phyloP scores from a whole-genome alignment of 1,140 invertebrate genomes.

The Bombus ignitus region DNA sequence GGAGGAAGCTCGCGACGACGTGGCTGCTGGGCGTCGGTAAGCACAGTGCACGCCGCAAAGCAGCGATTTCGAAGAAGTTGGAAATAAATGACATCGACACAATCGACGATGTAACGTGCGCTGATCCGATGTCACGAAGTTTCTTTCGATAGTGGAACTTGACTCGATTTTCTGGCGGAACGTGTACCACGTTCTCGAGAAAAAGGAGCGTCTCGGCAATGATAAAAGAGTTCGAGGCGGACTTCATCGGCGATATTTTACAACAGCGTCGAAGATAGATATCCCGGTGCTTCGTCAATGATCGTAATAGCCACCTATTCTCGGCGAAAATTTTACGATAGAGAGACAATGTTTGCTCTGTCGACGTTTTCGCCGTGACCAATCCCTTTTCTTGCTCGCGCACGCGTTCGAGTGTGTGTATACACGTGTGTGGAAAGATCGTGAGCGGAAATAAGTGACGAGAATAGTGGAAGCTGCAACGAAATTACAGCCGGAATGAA shows the following conservation, averaged over 20 bases:
- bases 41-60: no score
- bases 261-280: background rate
- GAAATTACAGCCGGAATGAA: background rate
- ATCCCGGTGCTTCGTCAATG: background rate
- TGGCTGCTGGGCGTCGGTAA: no score
- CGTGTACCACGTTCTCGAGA: background rate
- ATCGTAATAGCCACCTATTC: background rate
- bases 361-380: background rate
- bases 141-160: background rate
- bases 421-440: background rate
- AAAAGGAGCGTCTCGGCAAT: background rate
- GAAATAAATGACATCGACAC: background rate
- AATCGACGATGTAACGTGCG: background rate
- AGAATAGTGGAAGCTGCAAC: background rate
- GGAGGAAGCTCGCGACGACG: no score
- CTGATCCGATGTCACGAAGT: background rate
- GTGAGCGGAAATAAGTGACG: background rate
- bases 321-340: background rate
- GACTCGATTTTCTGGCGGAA: background rate
- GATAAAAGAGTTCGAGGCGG: background rate
- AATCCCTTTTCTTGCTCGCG: background rate
- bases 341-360: background rate
- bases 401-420: background rate
- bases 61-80: no score
- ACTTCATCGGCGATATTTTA: slow-evolving; percentile 6